These are phyloP conservation scores for Mamestra configurata DNA, from an alignment of 1,140 invertebrate species.

Conservation along the genomic window DNA sequence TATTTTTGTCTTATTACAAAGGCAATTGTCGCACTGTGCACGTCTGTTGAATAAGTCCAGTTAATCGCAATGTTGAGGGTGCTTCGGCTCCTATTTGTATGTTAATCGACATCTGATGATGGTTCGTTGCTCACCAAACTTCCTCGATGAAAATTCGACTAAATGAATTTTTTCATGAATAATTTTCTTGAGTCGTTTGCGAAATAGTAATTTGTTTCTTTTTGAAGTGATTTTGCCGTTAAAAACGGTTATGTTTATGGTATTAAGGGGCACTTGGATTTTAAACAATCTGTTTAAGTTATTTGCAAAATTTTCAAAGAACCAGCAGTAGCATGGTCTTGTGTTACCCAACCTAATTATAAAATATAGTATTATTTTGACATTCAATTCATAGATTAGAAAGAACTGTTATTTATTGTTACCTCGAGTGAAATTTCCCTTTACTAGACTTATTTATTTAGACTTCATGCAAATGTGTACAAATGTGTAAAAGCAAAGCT, in stretches of 20 bases:
- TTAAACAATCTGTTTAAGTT: background rate
- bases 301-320: too few species aligned
- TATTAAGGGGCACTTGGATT: background rate
- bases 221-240: constrained; percentile 8
- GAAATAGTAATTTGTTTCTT: constrained; percentile 26
- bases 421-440: too few species aligned
- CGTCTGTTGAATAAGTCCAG: constrained; percentile 12
- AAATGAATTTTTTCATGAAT: constrained; percentile 47
- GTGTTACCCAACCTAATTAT: too few species aligned
- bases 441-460: too few species aligned
- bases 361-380: too few species aligned
- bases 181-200: constrained; percentile 23
- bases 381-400: too few species aligned
- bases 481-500: too few species aligned
- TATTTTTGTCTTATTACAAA: constrained; percentile 1
- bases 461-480: too few species aligned
- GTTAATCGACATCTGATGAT: constrained; percentile 32
- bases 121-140: background rate
- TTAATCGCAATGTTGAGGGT: constrained; percentile 17
- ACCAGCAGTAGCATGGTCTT: too few species aligned
- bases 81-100: constrained; percentile 26
- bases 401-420: too few species aligned
- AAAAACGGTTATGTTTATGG: background rate
- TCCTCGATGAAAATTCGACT: constrained; percentile 10
- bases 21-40: background rate